phyloP scores from a whole-genome alignment of 1,140 invertebrate species.

The honey bee (Apis mellifera) region DNA sequence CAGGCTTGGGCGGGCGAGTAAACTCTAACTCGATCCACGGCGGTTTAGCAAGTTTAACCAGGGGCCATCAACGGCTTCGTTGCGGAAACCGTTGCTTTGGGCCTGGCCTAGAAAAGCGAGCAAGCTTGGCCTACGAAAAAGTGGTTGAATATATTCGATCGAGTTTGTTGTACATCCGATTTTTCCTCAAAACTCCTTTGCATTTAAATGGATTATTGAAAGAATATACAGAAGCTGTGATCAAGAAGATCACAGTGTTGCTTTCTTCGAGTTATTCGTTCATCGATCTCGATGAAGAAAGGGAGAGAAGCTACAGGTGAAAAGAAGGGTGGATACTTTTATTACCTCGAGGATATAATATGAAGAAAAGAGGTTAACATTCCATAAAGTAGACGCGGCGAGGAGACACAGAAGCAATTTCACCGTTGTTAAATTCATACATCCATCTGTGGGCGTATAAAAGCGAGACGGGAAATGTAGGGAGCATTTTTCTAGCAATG shows the following conservation, averaged over 20 bases:
- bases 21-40: slow-evolving; percentile 66
- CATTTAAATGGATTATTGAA: too few relatives aligned
- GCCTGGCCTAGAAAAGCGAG: slow-evolving; percentile 30
- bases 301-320: neutral
- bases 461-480: slow-evolving; percentile 61
- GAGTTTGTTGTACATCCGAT: too few relatives aligned
- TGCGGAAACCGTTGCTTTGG: slow-evolving; percentile 48
- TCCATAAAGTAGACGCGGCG: slow-evolving; percentile 71
- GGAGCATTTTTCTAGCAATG: slow-evolving; percentile 70
- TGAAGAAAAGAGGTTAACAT: slow-evolving; percentile 74
- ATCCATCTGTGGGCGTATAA: slow-evolving; percentile 72
- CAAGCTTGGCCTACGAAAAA: too few relatives aligned
- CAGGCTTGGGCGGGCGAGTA: slow-evolving; percentile 54
- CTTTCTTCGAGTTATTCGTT: too few relatives aligned
- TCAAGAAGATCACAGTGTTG: too few relatives aligned
- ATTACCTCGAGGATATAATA: slow-evolving; percentile 70
- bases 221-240: too few relatives aligned
- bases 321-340: slow-evolving; percentile 62
- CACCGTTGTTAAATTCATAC: slow-evolving; percentile 75
- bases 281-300: too few relatives aligned
- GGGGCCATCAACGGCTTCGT: slow-evolving; percentile 67
- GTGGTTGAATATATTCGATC: too few relatives aligned
- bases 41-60: slow-evolving; percentile 67
- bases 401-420: slow-evolving; percentile 76
- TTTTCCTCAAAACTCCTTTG: too few relatives aligned